phyloP scores from a whole-genome alignment of 2,797 vertebrate genomes.

The Phaenicophaeus curvirostris region DNA sequence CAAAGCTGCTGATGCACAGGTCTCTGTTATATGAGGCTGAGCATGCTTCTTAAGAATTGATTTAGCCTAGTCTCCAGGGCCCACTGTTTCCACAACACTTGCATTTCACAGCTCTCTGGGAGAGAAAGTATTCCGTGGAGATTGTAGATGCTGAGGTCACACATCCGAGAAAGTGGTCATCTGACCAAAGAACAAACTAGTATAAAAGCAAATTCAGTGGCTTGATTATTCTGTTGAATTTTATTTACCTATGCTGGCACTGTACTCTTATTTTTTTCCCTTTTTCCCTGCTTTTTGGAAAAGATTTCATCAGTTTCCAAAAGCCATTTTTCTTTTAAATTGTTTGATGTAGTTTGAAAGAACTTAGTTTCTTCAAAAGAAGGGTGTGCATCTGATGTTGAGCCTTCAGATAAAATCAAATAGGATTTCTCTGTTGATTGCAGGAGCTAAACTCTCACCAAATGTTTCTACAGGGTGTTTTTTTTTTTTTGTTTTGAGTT shows the following conservation, averaged over 20 bases:
- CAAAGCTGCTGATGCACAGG: neutral
- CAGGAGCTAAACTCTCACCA: neutral
- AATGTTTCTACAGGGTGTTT: neutral
- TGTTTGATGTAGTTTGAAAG: neutral
- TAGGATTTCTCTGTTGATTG: neutral
- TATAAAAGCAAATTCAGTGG: neutral
- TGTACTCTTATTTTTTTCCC: neutral
- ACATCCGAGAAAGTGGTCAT: neutral
- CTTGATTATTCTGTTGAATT: neutral
- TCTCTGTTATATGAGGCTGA: neutral
- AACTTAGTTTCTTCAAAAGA: neutral
- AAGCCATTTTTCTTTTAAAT: neutral
- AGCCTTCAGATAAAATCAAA: neutral
- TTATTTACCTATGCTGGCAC: neutral
- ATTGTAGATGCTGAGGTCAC: rapidly evolving
- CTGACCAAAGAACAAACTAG: neutral
- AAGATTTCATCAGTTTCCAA: neutral
- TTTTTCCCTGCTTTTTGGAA: neutral
- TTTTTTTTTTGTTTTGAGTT: neutral
- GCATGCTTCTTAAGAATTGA: neutral
- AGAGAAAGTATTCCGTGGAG: neutral
- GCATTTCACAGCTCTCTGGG: neutral
- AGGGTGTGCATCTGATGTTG: neutral
- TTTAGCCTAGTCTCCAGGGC: neutral
- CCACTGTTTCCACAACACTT: neutral